Evolutionary conservation across 2,888 invertebrate species (phyloP).

Genomic region (Lepidocyrtoides sp.): DNA sequence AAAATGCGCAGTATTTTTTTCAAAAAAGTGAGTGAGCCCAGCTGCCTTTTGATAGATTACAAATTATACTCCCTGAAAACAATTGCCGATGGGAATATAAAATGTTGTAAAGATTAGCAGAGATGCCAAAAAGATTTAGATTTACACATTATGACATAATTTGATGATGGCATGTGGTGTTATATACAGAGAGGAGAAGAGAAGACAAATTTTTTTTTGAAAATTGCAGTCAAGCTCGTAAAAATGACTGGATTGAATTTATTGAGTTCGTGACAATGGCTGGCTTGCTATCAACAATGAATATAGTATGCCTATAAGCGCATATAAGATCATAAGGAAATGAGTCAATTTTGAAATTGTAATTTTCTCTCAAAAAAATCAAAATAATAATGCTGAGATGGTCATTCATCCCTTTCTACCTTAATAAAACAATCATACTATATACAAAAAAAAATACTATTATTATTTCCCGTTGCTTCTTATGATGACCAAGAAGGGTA

Average conservation of each 20-base stretch:
- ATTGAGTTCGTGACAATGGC: slow-evolving; percentile 61
- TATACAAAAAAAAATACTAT: not conserved
- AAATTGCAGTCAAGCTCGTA: not conserved
- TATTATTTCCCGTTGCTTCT: too few relatives aligned
- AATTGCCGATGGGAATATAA: slow-evolving; percentile 2
- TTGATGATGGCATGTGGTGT: too few relatives aligned
- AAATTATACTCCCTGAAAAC: slow-evolving; percentile 4
- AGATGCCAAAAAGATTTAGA: not conserved
- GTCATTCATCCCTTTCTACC: slow-evolving; percentile 5
- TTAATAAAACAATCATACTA: not conserved
- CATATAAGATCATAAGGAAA: slow-evolving; percentile 41
- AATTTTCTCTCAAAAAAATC: slow-evolving; percentile 36
- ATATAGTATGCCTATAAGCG: too few relatives aligned
- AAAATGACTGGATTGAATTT: slow-evolving; percentile 34
- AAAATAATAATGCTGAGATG: slow-evolving; percentile 2
- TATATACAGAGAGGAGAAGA: too few relatives aligned
- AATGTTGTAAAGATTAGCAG: too few relatives aligned
- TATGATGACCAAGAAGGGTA: not conserved
- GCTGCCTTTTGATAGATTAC: not conserved
- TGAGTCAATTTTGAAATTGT: slow-evolving; percentile 53
- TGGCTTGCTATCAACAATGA: too few relatives aligned
- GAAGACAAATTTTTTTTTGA: too few relatives aligned
- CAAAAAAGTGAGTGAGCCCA: not conserved
- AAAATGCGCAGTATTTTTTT: too few relatives aligned
- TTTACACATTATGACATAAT: too few relatives aligned